A percentile compares a stretch with the other conserved stretches of the same genome.
These are phyloP conservation scores for Netelia melanura DNA, from an alignment of 2,888 invertebrate species.

Conservation along the genomic window DNA sequence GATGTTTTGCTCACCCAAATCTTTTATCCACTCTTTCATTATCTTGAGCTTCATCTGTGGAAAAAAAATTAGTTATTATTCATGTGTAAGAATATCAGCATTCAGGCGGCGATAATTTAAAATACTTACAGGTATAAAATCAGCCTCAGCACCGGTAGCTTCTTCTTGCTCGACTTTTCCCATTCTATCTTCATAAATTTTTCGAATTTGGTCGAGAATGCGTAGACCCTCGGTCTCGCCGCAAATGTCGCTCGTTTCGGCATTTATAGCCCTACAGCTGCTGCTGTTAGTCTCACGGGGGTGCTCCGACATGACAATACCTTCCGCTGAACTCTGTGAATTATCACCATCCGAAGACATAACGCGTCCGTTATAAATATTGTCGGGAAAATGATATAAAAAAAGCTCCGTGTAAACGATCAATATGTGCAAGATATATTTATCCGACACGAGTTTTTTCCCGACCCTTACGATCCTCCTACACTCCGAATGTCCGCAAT, in stretches of 20 bases:
- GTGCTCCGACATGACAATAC: constrained; percentile 48
- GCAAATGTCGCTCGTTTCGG: constrained; percentile 73
- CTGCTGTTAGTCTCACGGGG: constrained; percentile 41
- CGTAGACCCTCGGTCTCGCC: constrained; percentile 76
- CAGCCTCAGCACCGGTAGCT: constrained; percentile 68
- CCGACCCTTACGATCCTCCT: constrained; percentile 60
- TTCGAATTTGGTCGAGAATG: constrained; percentile 88
- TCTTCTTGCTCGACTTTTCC: constrained; percentile 85
- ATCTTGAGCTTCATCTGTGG: constrained; percentile 88
- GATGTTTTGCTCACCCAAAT: constrained; percentile 89
- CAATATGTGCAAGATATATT: constrained; percentile 24
- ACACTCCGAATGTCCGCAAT: constrained; percentile 48
- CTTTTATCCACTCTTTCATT: constrained; percentile 89
- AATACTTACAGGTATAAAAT: constrained; percentile 74
- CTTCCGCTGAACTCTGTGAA: constrained; percentile 54
- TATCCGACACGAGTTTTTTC: constrained; percentile 32
- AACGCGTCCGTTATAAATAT: constrained; percentile 15
- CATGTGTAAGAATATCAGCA: background rate
- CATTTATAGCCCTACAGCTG: constrained; percentile 70
- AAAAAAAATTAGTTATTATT: constrained; percentile 20
- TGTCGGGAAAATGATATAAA: constrained; percentile 9
- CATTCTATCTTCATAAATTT: constrained; percentile 88
- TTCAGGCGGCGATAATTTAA: background rate
- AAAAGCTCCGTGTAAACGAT: constrained; percentile 27
- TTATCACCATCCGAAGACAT: constrained; percentile 67